A percentile compares a stretch with the other conserved stretches of the same genome.
Evolutionary conservation across 2,113 vertebrate genomes (phyloP).

Genomic region (Hippocampus comes): DNA sequence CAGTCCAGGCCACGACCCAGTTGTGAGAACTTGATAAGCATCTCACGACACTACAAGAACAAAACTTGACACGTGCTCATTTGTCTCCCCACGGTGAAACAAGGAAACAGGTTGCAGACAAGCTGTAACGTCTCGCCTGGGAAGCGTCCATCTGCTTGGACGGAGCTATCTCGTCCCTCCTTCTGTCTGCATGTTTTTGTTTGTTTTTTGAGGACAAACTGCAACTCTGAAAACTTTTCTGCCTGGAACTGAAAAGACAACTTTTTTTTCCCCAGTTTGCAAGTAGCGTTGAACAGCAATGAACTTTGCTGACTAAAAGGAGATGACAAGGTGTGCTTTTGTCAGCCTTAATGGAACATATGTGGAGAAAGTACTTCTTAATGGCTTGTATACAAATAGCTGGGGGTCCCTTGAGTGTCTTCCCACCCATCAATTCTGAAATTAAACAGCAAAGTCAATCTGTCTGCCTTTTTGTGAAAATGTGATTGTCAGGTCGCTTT

Average conservation of each 20-base stretch:
- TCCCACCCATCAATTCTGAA: background rate
- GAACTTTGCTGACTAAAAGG: background rate
- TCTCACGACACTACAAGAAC: slow-evolving; percentile 14
- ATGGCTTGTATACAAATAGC: background rate
- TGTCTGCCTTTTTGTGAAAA: background rate
- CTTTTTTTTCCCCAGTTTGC: background rate
- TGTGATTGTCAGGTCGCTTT: no score
- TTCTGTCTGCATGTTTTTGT: slow-evolving; percentile 29
- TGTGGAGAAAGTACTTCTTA: background rate
- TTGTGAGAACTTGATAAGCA: background rate
- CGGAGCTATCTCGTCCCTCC: slow-evolving; percentile 28
- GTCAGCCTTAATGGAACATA: background rate
- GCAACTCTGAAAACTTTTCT: slow-evolving; percentile 1
- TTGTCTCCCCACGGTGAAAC: slow-evolving; percentile 46
- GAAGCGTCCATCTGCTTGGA: slow-evolving; percentile 56
- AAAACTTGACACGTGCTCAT: slow-evolving; percentile 46
- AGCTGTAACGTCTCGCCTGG: slow-evolving; percentile 47
- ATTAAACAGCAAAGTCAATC: background rate
- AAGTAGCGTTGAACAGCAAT: background rate
- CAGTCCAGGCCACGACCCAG: background rate
- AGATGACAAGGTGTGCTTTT: background rate
- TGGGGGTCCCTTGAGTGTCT: background rate
- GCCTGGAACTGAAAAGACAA: background rate
- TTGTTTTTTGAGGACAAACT: slow-evolving; percentile 27
- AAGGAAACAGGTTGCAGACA: slow-evolving; percentile 55